Percentiles rank a stretch among this genome's conserved stretches.
These are phyloP conservation scores for Pissodes strobi DNA, from an alignment of 1,140 invertebrate species.

Conservation along the genomic window DNA sequence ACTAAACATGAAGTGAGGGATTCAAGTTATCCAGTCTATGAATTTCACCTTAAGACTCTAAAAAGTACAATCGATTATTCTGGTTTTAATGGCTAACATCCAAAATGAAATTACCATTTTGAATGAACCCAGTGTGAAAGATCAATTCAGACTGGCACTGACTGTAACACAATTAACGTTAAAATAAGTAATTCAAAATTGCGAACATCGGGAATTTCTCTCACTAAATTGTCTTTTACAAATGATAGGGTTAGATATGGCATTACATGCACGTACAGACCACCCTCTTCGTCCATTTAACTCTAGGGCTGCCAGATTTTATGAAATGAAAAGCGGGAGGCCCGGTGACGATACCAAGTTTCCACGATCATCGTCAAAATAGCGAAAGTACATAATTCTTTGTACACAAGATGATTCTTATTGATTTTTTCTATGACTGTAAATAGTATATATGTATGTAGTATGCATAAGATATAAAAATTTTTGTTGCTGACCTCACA, in stretches of 20 bases:
- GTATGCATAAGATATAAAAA: too few relatives aligned
- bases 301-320: too few relatives aligned
- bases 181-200: background rate
- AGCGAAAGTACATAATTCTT: too few relatives aligned
- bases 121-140: background rate
- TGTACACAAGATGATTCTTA: too few relatives aligned
- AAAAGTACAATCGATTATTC: background rate
- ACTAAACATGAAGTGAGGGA: background rate
- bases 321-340: too few relatives aligned
- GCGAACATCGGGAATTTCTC: background rate
- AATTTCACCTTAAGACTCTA: background rate
- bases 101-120: conserved; percentile 1
- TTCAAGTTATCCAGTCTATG: background rate
- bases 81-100: background rate
- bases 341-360: too few relatives aligned
- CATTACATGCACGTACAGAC: background rate
- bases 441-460: too few relatives aligned
- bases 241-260: background rate
- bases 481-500: too few relatives aligned
- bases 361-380: too few relatives aligned
- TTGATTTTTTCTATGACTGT: too few relatives aligned
- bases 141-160: too few relatives aligned
- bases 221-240: background rate
- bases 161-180: background rate
- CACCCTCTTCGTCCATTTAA: too few relatives aligned